Evolutionary conservation across 2,888 invertebrate species (phyloP), one percentile per base, ranked within the genome.

Genomic region (Temnothorax ravouxi): DNA sequence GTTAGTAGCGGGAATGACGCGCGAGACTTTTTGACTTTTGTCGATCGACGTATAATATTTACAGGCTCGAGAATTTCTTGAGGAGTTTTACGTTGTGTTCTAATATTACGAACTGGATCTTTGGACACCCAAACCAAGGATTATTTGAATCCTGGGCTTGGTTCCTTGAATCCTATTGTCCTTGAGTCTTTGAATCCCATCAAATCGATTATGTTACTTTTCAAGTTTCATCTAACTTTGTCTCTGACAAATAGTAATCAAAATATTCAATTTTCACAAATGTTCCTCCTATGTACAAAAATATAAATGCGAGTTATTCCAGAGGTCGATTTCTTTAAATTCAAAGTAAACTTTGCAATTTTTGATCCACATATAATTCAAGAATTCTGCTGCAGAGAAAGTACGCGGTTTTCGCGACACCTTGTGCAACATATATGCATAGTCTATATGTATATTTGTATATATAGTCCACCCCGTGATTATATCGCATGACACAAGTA

Each of bases 1-100:
- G 91, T 93, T 93, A 93, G 90, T 93, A 88, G 87, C 86, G 83
- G 76, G 83, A 86, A 87, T 83, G 75, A 84, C 34, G 56, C 47
- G 62, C 71, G 67, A 83, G 18, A 61, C 56, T 76, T 64, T 29
- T 29, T 59, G 50, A 8, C 54, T 54, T 71, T 52, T 56, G 62
- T 52, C 52, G n/a, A 21, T 56, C 13, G 72, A 50, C 44, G n/a
- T 44, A n/a, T n/a, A n/a, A n/a, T n/a, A 54, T n/a, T 44, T 61
- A 29, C 44, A 44, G 25, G 4, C 15, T 44, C 18, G 75, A 69
- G 6, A 72, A 69, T 66, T 44, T 64, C 64, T 38, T 38, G 21
- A 18, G 34, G 8, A 38, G 38, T 21, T 38, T 47, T 50, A 44
- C n/a, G 3, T 6, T 34, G 1, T 13, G 18, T 41, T 61, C 0